Conservation (phyloP, 2,797 vertebrate species). For the Podarcis lilfordi region DNA sequence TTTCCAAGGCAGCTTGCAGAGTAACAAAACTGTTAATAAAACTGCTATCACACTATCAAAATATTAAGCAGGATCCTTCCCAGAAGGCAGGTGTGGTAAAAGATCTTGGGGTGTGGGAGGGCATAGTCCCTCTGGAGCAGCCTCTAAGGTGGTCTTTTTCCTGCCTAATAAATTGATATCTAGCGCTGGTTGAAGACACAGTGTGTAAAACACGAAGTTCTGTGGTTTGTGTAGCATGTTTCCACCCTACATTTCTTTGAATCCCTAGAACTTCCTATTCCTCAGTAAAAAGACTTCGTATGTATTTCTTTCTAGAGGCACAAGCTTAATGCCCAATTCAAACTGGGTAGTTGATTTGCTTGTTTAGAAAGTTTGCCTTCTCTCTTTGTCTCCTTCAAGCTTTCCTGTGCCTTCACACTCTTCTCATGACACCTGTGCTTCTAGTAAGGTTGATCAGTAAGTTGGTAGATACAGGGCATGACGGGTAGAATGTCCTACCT, state of each 20-base stretch:
- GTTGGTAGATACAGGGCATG: not conserved
- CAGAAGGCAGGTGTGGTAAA: no score
- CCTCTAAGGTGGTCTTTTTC: no score
- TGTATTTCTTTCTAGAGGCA: not conserved
- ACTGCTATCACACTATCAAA: no score
- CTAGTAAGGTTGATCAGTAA: not conserved
- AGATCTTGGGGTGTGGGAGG: no score
- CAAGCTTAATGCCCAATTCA: not conserved
- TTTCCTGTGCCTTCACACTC: not conserved
- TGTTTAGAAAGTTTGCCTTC: not conserved
- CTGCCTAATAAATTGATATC: no score
- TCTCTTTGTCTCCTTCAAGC: not conserved
- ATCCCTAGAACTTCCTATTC: not conserved
- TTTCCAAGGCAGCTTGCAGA: no score
- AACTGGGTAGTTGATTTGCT: not conserved
- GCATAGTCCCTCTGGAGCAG: no score
- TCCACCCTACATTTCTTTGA: not conserved
- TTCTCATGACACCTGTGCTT: not conserved
- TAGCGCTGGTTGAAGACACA: not conserved
- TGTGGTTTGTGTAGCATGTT: not conserved
- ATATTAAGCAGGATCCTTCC: no score
- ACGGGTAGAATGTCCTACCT: not conserved
- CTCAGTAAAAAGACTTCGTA: not conserved
- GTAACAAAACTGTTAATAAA: no score
- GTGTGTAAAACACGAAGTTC: not conserved